Evolutionary conservation across 1,140 invertebrate genomes (phyloP), one percentile per base, ranked within the genome.

Genomic region (Drosophila mojavensis): DNA sequence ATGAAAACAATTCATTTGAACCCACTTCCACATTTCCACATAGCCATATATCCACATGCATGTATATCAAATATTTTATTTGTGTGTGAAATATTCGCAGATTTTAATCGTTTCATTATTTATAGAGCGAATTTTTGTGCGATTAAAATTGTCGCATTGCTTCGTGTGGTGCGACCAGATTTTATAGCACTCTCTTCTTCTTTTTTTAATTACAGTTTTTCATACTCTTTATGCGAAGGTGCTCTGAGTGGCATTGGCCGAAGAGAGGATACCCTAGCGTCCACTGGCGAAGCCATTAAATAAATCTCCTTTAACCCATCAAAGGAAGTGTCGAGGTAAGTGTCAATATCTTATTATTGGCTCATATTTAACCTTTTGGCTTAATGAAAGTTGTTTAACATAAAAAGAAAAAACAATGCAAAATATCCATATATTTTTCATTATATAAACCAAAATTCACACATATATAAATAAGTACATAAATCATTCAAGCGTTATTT

Each of bases 91-190:
- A 73, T 61, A 61, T 67, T 68, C 60, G 59, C 33, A 61, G 58
- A 69, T 69, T 68, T 62, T 62, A 69, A 69, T 74, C 71, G 58
- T 51, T 74, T 62, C 59, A 74, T 74, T 74, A 74, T 74, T 74
- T 74, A 74, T 74, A 39, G 59, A 62, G 47, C n/a, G 17, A 33
- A 69, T 56, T 50, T 60, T 61, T 68, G 30, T n/a, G 43, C 65
- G 43, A 68, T 74, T 68, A 61, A 62, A 74, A 56, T 50, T 56
- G 51, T 55, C 36, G 36, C 51, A 50, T 26, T 28, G 36, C 26
- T 53, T 66, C 43, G 5, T 15, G 15, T 45, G 5, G 53, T 47
- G 28, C 39, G 45, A 26, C 43, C 55, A 67, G 33, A 68, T 68
- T 73, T 58, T 10, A 41, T 56, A 33, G 45, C 56, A 50, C 6